Conservation (phyloP, 2,888 invertebrate genomes). For the Chrysolina haemoptera region DNA sequence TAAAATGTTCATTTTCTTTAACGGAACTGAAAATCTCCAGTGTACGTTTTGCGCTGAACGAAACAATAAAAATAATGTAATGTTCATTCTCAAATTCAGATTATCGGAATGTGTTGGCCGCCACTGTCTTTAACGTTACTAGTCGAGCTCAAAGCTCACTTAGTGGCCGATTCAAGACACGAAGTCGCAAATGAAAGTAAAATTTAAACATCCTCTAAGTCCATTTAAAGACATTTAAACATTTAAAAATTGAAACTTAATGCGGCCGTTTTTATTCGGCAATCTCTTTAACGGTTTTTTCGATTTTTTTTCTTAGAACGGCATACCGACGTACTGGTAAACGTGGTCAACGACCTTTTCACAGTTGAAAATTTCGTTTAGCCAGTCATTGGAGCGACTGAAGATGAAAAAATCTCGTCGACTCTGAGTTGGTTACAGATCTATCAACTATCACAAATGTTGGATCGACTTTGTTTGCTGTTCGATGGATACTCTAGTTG, state of each 20-base stretch:
- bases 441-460: neutral
- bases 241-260: slow-evolving; percentile 40
- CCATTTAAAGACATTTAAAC: slow-evolving; percentile 54
- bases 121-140: slow-evolving; percentile 28
- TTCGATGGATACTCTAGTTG: neutral
- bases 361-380: slow-evolving; percentile 13
- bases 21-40: too few species aligned
- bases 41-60: too few species aligned
- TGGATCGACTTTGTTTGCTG: neutral
- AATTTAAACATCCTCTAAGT: slow-evolving; percentile 55
- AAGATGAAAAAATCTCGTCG: neutral
- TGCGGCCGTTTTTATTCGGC: slow-evolving; percentile 25
- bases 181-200: slow-evolving; percentile 62
- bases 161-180: slow-evolving; percentile 57
- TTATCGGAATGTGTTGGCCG: slow-evolving; percentile 25
- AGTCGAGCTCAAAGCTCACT: slow-evolving; percentile 27
- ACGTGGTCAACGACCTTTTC: slow-evolving; percentile 26
- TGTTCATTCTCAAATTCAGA: neutral
- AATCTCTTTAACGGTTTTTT: slow-evolving; percentile 28
- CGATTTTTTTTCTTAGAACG: slow-evolving; percentile 13
- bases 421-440: neutral
- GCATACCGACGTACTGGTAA: slow-evolving; percentile 18
- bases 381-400: slow-evolving; percentile 6
- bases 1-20: too few species aligned
- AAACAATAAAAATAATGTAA: too few species aligned